Conservation (phyloP, 2,797 vertebrate genomes). For the Nothura maculosa region DNA sequence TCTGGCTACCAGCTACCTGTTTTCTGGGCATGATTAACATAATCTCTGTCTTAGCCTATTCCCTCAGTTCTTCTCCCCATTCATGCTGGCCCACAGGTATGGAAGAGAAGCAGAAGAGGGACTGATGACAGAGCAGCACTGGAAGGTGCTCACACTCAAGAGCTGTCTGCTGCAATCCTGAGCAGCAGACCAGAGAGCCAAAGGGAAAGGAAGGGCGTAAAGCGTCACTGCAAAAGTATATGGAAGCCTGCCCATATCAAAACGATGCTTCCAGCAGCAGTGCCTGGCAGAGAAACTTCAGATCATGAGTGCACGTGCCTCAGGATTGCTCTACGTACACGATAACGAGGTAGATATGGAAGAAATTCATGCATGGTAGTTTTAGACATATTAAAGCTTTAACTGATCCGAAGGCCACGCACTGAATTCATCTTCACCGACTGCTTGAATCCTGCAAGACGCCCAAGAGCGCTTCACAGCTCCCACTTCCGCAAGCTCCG, state of each 20-base stretch:
- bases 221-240: background rate
- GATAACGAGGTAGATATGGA: background rate
- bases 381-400: background rate
- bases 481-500: background rate
- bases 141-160: accelerated
- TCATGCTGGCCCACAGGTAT: background rate
- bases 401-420: background rate
- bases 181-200: background rate
- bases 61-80: background rate
- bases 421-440: background rate
- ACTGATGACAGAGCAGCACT: background rate
- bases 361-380: background rate
- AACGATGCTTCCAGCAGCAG: background rate
- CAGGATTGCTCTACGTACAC: accelerated
- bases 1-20: background rate
- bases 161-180: background rate
- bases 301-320: accelerated
- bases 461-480: background rate
- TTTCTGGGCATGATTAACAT: background rate
- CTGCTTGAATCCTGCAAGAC: background rate
- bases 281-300: background rate
- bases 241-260: background rate
- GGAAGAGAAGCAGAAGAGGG: background rate
- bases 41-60: background rate
- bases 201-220: background rate